Conservation (phyloP, 30 jellyfish, hydroid and myxozoan species). For the Sanderia malayensis region DNA sequence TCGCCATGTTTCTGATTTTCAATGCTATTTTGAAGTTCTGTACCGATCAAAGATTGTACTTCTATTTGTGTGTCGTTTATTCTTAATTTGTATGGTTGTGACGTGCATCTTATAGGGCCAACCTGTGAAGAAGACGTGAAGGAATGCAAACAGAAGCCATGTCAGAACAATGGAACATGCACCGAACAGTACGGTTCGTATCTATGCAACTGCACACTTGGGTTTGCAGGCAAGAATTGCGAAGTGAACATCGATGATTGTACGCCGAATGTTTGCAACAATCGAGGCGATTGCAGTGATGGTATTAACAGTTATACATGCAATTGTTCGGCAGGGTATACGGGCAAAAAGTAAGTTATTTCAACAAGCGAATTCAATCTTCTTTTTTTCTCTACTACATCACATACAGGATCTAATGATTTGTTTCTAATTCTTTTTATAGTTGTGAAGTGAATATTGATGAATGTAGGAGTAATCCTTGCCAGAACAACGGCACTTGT, state of each 20-base stretch:
- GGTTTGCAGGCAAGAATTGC: slow-evolving; percentile 64
- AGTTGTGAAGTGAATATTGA: slow-evolving; percentile 57
- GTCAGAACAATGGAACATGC: slow-evolving; percentile 59
- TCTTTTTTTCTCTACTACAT: neutral
- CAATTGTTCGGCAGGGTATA: slow-evolving; percentile 43
- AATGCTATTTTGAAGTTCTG: too few species aligned
- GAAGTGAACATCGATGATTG: slow-evolving; percentile 45
- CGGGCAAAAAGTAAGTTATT: slow-evolving; percentile 60
- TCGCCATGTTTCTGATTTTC: too few species aligned
- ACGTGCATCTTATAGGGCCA: slow-evolving; percentile 24
- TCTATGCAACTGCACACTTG: slow-evolving; percentile 42
- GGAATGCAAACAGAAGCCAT: slow-evolving; percentile 54
- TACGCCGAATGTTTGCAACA: neutral
- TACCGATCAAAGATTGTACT: too few species aligned
- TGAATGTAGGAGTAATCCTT: slow-evolving; percentile 55
- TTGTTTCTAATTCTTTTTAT: neutral
- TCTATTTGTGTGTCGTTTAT: too few species aligned
- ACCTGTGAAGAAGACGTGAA: slow-evolving; percentile 49
- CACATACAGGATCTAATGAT: too few species aligned
- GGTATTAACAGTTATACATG: slow-evolving; percentile 45
- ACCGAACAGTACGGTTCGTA: slow-evolving; percentile 35
- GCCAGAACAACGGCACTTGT: slow-evolving; percentile 63
- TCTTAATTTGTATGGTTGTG: too few species aligned
- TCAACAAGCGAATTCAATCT: neutral
- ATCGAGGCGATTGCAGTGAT: slow-evolving; percentile 57